These are phyloP conservation scores for Drosophila putrida DNA, from an alignment of 2,888 invertebrate genomes.

Conservation along the genomic window DNA sequence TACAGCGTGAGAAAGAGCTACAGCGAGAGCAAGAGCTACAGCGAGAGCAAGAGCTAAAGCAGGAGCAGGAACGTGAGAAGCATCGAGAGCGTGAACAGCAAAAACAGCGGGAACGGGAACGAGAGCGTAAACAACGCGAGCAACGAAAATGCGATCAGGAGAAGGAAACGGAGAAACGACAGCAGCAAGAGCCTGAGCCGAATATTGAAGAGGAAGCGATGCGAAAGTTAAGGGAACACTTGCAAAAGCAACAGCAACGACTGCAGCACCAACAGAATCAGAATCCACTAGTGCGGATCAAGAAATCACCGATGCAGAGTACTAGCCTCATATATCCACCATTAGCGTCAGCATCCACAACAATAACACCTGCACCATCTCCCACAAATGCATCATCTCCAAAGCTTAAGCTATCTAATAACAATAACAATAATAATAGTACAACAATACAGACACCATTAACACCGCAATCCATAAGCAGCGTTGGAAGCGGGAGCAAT, in stretches of 20 bases:
- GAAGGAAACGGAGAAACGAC: slow-evolving; percentile 6
- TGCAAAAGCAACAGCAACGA: slow-evolving; percentile 43
- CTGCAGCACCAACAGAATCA: slow-evolving; percentile 39
- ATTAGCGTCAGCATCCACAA: slow-evolving; percentile 32
- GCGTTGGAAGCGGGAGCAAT: slow-evolving; percentile 48
- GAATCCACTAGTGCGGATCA: slow-evolving; percentile 38
- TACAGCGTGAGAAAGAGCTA: background rate
- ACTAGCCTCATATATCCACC: slow-evolving; percentile 60
- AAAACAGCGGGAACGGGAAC: slow-evolving; percentile 11
- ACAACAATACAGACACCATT: slow-evolving; percentile 46
- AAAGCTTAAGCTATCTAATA: slow-evolving; percentile 12
- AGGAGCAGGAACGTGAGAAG: slow-evolving; percentile 7
- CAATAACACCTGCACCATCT: slow-evolving; percentile 55
- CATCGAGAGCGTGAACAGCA: slow-evolving; percentile 1
- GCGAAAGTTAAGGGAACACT: slow-evolving; percentile 45
- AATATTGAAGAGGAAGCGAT: slow-evolving; percentile 43
- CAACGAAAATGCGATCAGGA: slow-evolving; percentile 1
- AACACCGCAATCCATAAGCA: slow-evolving; percentile 64
- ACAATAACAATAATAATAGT: slow-evolving; percentile 21
- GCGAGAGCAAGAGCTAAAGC: background rate
- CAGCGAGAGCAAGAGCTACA: slow-evolving; percentile 13
- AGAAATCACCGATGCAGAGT: slow-evolving; percentile 33
- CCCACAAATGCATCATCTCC: slow-evolving; percentile 51
- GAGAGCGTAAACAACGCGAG: background rate
- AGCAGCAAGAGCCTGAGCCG: slow-evolving; percentile 13